Evolutionary conservation across 2,113 vertebrate genomes (phyloP).

Genomic region (Eidolon helvum): DNA sequence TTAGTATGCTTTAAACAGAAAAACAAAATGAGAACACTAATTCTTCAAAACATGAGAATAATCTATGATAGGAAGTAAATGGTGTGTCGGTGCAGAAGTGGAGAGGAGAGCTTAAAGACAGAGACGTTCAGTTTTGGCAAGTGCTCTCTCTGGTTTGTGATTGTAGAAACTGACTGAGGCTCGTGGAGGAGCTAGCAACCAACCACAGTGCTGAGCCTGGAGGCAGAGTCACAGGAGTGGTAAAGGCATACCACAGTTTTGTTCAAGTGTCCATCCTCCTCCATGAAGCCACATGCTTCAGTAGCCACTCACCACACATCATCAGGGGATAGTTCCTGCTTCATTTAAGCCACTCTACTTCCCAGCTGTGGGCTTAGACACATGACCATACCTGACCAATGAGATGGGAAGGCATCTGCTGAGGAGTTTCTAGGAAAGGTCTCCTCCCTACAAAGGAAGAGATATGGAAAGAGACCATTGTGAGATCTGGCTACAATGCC

Average conservation of each 20-base stretch:
- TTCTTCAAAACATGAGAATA: not conserved
- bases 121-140: not conserved
- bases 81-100: not conserved
- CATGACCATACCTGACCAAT: not conserved
- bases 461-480: not conserved
- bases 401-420: not conserved
- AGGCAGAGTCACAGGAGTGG: not conserved
- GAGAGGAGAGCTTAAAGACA: not conserved
- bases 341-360: not conserved
- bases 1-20: not conserved
- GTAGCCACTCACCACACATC: not conserved
- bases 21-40: constrained; percentile 4
- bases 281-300: not conserved
- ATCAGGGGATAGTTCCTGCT: not conserved
- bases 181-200: not conserved
- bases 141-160: not conserved
- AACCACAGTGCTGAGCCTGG: not conserved
- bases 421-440: not conserved
- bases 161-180: not conserved
- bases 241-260: not conserved
- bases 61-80: not conserved
- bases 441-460: not conserved
- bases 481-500: not conserved
- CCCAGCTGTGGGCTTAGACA: not conserved
- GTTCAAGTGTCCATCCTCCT: not conserved